Conservation (phyloP, 2,888 invertebrate genomes). For the Zhuqinia jingwanae region DNA sequence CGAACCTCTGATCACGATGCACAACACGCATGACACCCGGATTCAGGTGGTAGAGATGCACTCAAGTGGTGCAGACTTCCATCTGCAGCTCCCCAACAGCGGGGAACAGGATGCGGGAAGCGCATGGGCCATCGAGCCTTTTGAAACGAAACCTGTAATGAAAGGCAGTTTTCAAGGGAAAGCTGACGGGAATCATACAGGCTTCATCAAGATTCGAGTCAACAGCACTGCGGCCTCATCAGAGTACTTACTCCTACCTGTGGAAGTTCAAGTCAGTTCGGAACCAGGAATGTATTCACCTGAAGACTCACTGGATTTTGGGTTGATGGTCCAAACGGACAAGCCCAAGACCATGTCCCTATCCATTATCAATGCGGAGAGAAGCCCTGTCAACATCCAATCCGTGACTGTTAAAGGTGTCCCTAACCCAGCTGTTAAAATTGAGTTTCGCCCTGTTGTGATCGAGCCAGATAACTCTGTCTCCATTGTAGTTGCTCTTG, state of each 20-base stretch:
- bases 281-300: slow-evolving; percentile 89
- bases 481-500: slow-evolving; percentile 85
- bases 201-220: slow-evolving; percentile 90
- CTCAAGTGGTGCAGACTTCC: slow-evolving; percentile 92
- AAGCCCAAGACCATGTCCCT: slow-evolving; percentile 85
- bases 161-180: slow-evolving; percentile 90
- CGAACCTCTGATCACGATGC: slow-evolving; percentile 93
- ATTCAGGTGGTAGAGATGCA: slow-evolving; percentile 88
- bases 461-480: slow-evolving; percentile 85
- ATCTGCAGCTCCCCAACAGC: slow-evolving; percentile 84
- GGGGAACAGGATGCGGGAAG: slow-evolving; percentile 87
- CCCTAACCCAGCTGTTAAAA: slow-evolving; percentile 83
- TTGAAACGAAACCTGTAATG: slow-evolving; percentile 92
- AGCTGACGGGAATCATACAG: slow-evolving; percentile 90
- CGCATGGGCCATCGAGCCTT: slow-evolving; percentile 95
- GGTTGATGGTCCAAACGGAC: slow-evolving; percentile 88
- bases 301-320: slow-evolving; percentile 91
- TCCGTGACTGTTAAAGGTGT: slow-evolving; percentile 80
- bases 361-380: slow-evolving; percentile 86
- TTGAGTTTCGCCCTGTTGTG: slow-evolving; percentile 86
- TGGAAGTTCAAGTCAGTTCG: slow-evolving; percentile 90
- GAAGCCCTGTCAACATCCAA: slow-evolving; percentile 86
- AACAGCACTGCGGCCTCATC: slow-evolving; percentile 83
- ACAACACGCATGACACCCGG: slow-evolving; percentile 94
- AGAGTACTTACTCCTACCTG: slow-evolving; percentile 89